Percentiles rank a stretch among this genome's conserved stretches.
These are phyloP conservation scores for Octopus bimaculoides DNA, from an alignment of 1,140 invertebrate genomes.

Conservation along the genomic window DNA sequence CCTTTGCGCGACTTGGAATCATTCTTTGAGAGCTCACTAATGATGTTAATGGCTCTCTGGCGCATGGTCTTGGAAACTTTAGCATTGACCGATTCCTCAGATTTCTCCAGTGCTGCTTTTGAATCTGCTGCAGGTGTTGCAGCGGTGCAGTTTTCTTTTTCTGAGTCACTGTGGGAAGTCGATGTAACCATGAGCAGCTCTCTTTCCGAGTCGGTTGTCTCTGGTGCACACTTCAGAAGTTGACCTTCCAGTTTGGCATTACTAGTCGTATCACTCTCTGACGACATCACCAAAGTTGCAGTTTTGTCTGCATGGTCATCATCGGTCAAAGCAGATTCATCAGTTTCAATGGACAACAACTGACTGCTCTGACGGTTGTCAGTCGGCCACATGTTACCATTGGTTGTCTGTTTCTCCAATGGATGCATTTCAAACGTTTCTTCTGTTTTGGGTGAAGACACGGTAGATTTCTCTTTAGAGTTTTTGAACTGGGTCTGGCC, in stretches of 20 bases:
- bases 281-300: neutral
- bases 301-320: neutral
- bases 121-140: neutral
- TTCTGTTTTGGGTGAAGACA: neutral
- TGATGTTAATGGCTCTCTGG: neutral
- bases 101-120: neutral
- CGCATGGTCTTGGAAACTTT: neutral
- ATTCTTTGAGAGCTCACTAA: conserved; percentile 16
- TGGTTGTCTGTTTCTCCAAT: neutral
- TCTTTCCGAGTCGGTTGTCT: conserved; percentile 9
- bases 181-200: conserved; percentile 3
- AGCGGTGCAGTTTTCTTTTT: neutral
- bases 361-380: neutral
- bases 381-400: conserved; percentile 1
- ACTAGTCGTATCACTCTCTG: neutral
- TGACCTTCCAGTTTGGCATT: neutral
- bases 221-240: neutral
- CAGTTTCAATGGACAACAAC: neutral
- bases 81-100: conserved; percentile 26
- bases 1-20: conserved; percentile 8
- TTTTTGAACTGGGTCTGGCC: neutral
- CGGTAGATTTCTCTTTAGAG: neutral
- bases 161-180: conserved; percentile 2
- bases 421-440: conserved; percentile 3
- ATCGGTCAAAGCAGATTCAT: conserved; percentile 4